These are phyloP conservation scores for Nematopogon swammerdamellus DNA, from an alignment of 2,888 invertebrate species.

Conservation along the genomic window DNA sequence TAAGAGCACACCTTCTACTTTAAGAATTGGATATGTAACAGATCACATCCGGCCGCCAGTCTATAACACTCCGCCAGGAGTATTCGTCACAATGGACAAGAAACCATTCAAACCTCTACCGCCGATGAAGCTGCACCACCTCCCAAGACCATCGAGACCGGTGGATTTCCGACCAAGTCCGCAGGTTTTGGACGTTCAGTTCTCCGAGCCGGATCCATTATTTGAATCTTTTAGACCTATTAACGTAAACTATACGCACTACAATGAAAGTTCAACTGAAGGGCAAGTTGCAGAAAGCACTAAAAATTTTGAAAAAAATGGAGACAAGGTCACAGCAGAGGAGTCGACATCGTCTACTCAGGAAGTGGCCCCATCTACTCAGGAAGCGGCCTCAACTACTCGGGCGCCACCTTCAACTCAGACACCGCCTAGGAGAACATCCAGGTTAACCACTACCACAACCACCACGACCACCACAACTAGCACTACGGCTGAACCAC, in stretches of 20 bases:
- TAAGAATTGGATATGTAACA: slow-evolving; percentile 29
- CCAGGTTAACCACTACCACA: too few species aligned
- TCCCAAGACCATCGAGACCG: slow-evolving; percentile 22
- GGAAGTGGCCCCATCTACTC: not conserved
- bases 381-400: not conserved
- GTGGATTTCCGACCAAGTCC: slow-evolving; percentile 41
- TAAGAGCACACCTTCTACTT: slow-evolving; percentile 22
- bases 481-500: slow-evolving; percentile 16
- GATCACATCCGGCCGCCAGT: slow-evolving; percentile 41
- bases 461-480: slow-evolving; percentile 1
- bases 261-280: slow-evolving; percentile 8
- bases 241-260: slow-evolving; percentile 22
- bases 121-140: slow-evolving; percentile 29
- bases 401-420: too few species aligned
- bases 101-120: slow-evolving; percentile 50
- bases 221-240: slow-evolving; percentile 39
- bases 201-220: slow-evolving; percentile 27
- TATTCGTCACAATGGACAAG: slow-evolving; percentile 46
- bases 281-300: slow-evolving; percentile 13
- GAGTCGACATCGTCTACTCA: too few species aligned
- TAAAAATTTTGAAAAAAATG: slow-evolving; percentile 18
- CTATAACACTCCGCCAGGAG: slow-evolving; percentile 44
- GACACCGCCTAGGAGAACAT: too few species aligned
- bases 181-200: slow-evolving; percentile 34
- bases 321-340: too few species aligned